phyloP scores from a whole-genome alignment of 2,888 invertebrate species.

The Amaurobius ferox region DNA sequence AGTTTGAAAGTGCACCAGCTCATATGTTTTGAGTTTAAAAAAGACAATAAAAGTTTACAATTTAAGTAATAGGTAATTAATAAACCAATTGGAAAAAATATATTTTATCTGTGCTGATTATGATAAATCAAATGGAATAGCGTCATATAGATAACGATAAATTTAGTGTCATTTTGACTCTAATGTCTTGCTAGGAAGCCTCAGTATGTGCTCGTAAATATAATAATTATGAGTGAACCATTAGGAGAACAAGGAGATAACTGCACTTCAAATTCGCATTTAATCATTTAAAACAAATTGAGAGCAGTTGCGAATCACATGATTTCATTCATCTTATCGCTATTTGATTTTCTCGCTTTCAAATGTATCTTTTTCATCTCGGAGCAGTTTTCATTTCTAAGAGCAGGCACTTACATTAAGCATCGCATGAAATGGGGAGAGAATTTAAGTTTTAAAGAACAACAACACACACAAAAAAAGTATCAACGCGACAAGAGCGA shows the following conservation, averaged over 20 bases:
- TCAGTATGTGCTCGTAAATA: not conserved
- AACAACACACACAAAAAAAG: not conserved
- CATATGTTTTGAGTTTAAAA: too few species aligned
- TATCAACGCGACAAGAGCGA: not conserved
- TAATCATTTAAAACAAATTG: conserved; percentile 13
- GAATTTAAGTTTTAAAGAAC: not conserved
- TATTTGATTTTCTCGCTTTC: conserved; percentile 14
- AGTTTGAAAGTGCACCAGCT: too few species aligned
- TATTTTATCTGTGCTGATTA: too few species aligned
- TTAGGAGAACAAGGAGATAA: not conserved
- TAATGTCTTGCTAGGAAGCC: not conserved
- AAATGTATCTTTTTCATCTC: conserved; percentile 6
- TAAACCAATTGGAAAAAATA: too few species aligned
- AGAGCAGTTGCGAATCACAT: not conserved
- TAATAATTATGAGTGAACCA: not conserved
- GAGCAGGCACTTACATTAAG: conserved; percentile 8
- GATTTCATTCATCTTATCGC: conserved; percentile 10
- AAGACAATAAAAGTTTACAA: too few species aligned
- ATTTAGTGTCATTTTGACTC: not conserved
- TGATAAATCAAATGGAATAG: too few species aligned
- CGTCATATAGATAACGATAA: not conserved
- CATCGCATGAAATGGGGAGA: conserved; percentile 3
- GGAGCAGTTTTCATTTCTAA: not conserved
- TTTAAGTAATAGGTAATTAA: too few species aligned
- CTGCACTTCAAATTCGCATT: not conserved